A percentile compares a stretch with the other conserved stretches of the same genome.
These are phyloP conservation scores for Manduca sexta DNA, from an alignment of 1,140 invertebrate species.

Conservation along the genomic window DNA sequence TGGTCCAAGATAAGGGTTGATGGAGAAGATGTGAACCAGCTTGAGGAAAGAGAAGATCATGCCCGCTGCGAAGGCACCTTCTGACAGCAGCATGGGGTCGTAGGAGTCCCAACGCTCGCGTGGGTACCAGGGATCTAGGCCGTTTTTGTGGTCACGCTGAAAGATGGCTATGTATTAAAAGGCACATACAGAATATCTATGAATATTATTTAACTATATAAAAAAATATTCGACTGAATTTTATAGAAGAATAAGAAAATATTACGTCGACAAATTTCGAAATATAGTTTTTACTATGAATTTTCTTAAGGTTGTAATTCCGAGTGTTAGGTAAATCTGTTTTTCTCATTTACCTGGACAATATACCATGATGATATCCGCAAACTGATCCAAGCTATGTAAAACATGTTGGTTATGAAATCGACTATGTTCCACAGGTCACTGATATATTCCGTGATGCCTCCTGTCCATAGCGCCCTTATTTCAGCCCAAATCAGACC, in stretches of 20 bases:
- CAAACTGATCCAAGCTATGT: slow-evolving; percentile 92
- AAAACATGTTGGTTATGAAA: slow-evolving; percentile 95
- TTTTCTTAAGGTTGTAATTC: no score
- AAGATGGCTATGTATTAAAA: no score
- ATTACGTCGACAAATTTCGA: no score
- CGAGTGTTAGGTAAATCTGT: no score
- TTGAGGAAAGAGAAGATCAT: slow-evolving; percentile 97
- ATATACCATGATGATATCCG: slow-evolving; percentile 83
- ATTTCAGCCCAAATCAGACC: slow-evolving; percentile 94
- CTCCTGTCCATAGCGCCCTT: slow-evolving; percentile 88
- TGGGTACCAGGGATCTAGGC: slow-evolving; percentile 86
- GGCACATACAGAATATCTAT: no score
- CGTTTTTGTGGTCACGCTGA: slow-evolving; percentile 81
- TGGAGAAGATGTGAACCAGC: slow-evolving; percentile 95
- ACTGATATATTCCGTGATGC: slow-evolving; percentile 90
- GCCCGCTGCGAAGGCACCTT: slow-evolving; percentile 94
- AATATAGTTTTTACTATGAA: no score
- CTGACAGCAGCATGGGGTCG: slow-evolving; percentile 94
- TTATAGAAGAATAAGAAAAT: no score
- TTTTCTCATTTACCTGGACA: slow-evolving; percentile 83
- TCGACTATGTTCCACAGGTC: slow-evolving; percentile 99
- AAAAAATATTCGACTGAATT: no score
- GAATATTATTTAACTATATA: no score
- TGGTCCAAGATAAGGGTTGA: slow-evolving; percentile 95
- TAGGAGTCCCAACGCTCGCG: slow-evolving; percentile 93